phyloP scores from a whole-genome alignment of 2,888 invertebrate species.

The Heliconius ismenius region DNA sequence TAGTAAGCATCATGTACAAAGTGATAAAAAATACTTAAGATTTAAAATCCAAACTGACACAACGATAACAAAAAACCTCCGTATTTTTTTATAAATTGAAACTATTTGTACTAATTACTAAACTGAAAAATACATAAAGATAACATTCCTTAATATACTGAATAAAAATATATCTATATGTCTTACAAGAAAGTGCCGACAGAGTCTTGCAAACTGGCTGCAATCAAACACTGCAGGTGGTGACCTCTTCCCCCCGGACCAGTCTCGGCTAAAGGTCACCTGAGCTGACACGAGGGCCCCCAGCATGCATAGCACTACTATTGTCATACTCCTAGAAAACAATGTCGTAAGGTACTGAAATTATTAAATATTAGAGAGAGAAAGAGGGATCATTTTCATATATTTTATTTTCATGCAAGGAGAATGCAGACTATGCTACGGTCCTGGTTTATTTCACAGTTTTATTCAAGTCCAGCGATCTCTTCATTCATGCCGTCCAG shows the following conservation, averaged over 20 bases:
- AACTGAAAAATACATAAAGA: background rate
- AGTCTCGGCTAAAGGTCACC: conserved; percentile 79
- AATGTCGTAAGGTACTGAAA: background rate
- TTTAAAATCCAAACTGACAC: background rate
- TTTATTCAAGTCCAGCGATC: too few relatives aligned
- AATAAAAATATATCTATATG: background rate
- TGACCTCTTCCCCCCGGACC: conserved; percentile 72
- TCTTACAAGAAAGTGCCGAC: conserved; percentile 71
- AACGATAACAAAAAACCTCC: background rate
- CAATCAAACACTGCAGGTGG: conserved; percentile 67
- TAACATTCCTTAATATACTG: background rate
- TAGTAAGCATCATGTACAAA: background rate
- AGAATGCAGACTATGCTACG: too few relatives aligned
- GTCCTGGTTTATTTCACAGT: too few relatives aligned
- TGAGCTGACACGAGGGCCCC: conserved; percentile 69
- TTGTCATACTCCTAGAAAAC: conserved; percentile 52
- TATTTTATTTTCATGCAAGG: too few relatives aligned
- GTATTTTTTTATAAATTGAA: background rate
- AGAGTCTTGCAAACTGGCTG: conserved; percentile 68
- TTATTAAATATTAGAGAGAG: background rate
- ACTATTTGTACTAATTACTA: background rate
- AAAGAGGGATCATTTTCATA: too few relatives aligned
- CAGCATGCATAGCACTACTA: conserved; percentile 59
- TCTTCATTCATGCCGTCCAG: too few relatives aligned
- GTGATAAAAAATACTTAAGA: background rate